phyloP scores from a whole-genome alignment of 2,113 vertebrate genomes.

The Carassius carassius region DNA sequence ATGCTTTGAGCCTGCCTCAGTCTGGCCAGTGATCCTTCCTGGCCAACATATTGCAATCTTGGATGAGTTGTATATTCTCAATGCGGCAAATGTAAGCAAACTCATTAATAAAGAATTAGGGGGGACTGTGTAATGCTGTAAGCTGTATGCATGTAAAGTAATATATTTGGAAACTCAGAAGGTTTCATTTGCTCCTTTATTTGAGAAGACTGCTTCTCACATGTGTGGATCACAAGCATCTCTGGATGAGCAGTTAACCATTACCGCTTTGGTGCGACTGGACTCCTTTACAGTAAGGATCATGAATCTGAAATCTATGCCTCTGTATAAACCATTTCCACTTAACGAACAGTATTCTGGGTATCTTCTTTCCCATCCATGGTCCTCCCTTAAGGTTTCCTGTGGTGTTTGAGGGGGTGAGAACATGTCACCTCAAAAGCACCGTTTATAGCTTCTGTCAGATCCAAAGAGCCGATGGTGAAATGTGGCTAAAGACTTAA shows the following conservation, averaged over 20 bases:
- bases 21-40: not conserved
- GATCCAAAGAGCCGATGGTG: conserved; percentile 38
- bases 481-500: conserved; percentile 44
- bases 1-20: not conserved
- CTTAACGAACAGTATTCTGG: not conserved
- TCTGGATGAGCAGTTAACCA: not conserved
- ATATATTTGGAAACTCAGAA: conserved; percentile 17
- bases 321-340: conserved; percentile 30
- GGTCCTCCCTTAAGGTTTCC: conserved; percentile 19
- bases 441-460: conserved; percentile 36
- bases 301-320: conserved; percentile 21
- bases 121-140: conserved; percentile 25
- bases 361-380: conserved; percentile 19
- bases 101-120: conserved; percentile 11
- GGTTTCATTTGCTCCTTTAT: not conserved
- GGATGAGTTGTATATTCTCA: conserved; percentile 32
- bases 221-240: not conserved
- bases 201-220: not conserved
- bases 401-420: conserved; percentile 21
- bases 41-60: not conserved
- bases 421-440: conserved; percentile 36
- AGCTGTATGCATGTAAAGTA: conserved; percentile 23
- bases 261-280: not conserved
- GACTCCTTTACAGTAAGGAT: not conserved
- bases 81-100: conserved; percentile 24